These are phyloP conservation scores for Drosophila sulfurigaster DNA, from an alignment of 1,140 invertebrate genomes.

Conservation along the genomic window DNA sequence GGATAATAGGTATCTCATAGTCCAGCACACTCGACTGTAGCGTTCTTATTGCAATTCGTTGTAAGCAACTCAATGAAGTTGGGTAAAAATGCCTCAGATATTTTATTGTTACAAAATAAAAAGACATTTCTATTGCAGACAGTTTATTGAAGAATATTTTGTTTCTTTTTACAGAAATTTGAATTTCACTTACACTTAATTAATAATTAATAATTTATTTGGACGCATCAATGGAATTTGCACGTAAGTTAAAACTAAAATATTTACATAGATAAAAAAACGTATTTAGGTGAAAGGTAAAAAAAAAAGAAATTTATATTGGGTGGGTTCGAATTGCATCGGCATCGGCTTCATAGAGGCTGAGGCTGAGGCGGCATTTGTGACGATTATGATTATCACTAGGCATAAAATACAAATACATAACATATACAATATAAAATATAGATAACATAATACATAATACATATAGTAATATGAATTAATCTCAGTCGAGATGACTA, in stretches of 20 bases:
- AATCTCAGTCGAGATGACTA: constrained; percentile 19
- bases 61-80: too few species aligned
- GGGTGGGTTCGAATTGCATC: not conserved
- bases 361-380: constrained; percentile 28
- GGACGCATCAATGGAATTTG: constrained; percentile 12
- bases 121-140: not conserved
- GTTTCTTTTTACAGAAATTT: not conserved
- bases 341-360: constrained; percentile 53
- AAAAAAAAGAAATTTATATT: not conserved
- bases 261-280: not conserved
- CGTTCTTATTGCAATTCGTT: too few species aligned
- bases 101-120: too few species aligned
- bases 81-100: too few species aligned
- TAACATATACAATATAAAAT: not conserved
- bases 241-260: not conserved
- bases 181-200: not conserved
- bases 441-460: constrained; percentile 31
- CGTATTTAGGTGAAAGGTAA: not conserved
- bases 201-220: constrained; percentile 53
- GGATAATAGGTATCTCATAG: too few species aligned
- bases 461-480: too few species aligned
- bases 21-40: too few species aligned
- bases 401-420: constrained; percentile 39
- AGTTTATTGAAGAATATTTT: not conserved
- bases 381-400: constrained; percentile 29